These are phyloP conservation scores for Resseliella maxima DNA, from an alignment of 2,888 invertebrate species.

Conservation along the genomic window DNA sequence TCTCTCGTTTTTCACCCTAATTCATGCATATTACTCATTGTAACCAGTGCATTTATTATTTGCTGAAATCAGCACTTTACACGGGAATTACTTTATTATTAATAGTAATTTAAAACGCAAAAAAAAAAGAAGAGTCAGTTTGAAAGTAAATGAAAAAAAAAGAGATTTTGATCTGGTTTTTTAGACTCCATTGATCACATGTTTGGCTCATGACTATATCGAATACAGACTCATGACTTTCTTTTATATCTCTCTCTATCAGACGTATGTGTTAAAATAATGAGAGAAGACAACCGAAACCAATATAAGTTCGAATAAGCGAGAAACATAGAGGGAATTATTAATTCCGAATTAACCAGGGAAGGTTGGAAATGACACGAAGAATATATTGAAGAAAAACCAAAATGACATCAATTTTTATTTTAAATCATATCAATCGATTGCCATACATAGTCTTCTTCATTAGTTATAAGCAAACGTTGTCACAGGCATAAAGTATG, in stretches of 20 bases:
- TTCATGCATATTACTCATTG: constrained; percentile 50
- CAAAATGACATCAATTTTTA: too few species aligned
- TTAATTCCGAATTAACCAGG: too few species aligned
- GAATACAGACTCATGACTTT: not conserved
- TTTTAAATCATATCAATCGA: not conserved
- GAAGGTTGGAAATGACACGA: too few species aligned
- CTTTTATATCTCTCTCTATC: too few species aligned
- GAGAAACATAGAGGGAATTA: too few species aligned
- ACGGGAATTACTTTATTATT: constrained; percentile 34
- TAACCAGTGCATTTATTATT: constrained; percentile 34
- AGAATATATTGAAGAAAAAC: too few species aligned
- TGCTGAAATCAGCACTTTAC: constrained; percentile 42
- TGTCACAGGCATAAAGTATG: not conserved
- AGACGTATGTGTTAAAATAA: too few species aligned
- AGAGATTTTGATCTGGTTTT: constrained; percentile 2
- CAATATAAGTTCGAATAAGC: too few species aligned
- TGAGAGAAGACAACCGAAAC: too few species aligned
- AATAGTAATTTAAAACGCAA: not conserved
- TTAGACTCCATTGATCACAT: constrained; percentile 25
- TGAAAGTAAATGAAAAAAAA: not conserved
- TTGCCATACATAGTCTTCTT: too few species aligned
- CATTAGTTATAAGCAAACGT: not conserved
- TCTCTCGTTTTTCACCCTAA: not conserved
- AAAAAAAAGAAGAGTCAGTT: not conserved
- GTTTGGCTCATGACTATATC: not conserved